A percentile compares a stretch with the other conserved stretches of the same genome.
Evolutionary conservation across 2,113 vertebrate genomes (phyloP).

Genomic region (Melanotaenia duboulayi): DNA sequence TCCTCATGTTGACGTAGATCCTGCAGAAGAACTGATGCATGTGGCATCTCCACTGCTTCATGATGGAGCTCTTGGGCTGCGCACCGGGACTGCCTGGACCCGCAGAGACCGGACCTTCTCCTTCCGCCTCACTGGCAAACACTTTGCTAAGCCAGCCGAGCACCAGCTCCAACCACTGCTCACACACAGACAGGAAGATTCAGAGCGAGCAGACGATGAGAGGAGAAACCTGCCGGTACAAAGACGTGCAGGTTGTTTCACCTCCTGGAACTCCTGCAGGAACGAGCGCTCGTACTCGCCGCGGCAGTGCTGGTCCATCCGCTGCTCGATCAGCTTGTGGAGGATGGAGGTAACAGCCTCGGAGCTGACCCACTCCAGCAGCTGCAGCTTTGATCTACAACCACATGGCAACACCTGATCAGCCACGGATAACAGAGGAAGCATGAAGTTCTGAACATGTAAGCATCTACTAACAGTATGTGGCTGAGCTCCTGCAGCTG

Average conservation of each 20-base stretch:
- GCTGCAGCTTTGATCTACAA: constrained; percentile 86
- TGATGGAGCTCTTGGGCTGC: constrained; percentile 58
- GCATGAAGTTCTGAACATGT: too few relatives aligned
- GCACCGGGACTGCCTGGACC: constrained; percentile 45
- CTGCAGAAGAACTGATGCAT: constrained; percentile 97
- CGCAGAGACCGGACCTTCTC: not conserved
- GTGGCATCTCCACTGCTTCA: constrained; percentile 94
- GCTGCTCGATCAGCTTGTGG: constrained; percentile 92
- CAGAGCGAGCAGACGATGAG: not conserved
- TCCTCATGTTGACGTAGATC: constrained; percentile 94
- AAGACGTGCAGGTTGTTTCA: constrained; percentile 44
- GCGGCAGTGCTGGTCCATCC: constrained; percentile 93
- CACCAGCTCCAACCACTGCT: constrained; percentile 94
- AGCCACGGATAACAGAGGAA: too few relatives aligned
- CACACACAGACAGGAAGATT: not conserved
- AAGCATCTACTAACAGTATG: constrained; percentile 86
- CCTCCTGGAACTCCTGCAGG: constrained; percentile 93
- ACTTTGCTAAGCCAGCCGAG: constrained; percentile 94
- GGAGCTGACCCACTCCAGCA: constrained; percentile 93
- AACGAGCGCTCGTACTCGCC: constrained; percentile 96
- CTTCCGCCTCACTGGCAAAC: constrained; percentile 78
- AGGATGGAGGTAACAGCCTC: constrained; percentile 93
- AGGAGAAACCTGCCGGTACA: rapidly evolving
- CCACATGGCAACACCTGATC: not conserved
- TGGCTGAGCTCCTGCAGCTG: constrained; percentile 90